Conservation (phyloP, 2,797 vertebrate genomes). For the Hylomyscus alleni region DNA sequence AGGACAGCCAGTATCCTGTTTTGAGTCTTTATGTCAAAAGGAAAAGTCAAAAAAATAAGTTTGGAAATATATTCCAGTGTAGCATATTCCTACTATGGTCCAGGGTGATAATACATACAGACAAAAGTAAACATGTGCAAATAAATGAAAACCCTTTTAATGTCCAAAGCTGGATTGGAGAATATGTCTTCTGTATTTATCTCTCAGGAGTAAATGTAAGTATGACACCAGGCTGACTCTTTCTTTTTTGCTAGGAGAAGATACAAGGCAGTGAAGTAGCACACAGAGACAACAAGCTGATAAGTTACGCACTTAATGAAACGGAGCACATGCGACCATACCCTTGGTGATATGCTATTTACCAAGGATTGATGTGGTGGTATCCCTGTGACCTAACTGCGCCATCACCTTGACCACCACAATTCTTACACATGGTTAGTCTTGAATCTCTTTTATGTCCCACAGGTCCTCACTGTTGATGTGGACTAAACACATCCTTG, state of each 20-base stretch:
- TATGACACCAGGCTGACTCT: neutral
- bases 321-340: neutral
- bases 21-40: neutral
- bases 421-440: neutral
- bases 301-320: neutral
- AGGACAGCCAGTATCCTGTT: neutral
- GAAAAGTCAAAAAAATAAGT: neutral
- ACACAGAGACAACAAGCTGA: neutral
- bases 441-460: neutral
- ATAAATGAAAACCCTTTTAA: neutral
- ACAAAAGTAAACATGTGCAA: neutral
- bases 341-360: neutral
- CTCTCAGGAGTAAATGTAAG: neutral
- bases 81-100: neutral
- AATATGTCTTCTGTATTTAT: neutral
- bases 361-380: fast-evolving
- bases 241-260: neutral
- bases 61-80: neutral
- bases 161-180: neutral
- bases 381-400: neutral
- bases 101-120: neutral
- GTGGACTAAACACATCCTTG: neutral
- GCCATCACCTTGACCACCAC: neutral
- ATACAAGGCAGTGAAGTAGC: neutral
- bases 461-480: neutral